Evolutionary conservation across 2,888 invertebrate genomes (phyloP).

Genomic region (Rhynchonema sp.): DNA sequence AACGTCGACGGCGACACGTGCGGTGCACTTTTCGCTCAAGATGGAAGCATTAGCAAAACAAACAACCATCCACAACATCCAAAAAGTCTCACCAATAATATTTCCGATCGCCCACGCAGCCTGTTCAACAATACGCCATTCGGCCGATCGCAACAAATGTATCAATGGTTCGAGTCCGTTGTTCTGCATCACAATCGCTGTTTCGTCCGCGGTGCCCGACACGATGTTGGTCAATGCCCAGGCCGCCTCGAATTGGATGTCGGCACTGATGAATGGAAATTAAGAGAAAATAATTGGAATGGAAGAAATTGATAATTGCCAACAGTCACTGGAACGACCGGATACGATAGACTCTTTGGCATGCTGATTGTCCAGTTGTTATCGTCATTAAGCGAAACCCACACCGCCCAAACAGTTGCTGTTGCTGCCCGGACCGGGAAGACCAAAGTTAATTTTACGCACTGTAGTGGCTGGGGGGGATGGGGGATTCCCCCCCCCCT

Average conservation of each 20-base stretch:
- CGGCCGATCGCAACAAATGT: conserved; percentile 44
- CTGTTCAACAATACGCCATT: conserved; percentile 54
- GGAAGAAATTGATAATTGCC: not conserved
- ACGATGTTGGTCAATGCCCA: conserved; percentile 93
- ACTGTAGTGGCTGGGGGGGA: too few species aligned
- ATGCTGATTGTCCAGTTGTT: not conserved
- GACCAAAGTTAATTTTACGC: too few species aligned
- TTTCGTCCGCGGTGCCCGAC: conserved; percentile 76
- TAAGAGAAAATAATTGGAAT: too few species aligned
- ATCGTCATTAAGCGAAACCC: not conserved
- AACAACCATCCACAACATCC: too few species aligned
- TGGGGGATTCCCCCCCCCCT: too few species aligned
- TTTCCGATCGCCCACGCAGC: conserved; percentile 69
- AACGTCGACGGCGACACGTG: too few species aligned
- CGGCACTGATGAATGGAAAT: conserved; percentile 22
- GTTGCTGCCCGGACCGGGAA: too few species aligned
- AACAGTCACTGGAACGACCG: not conserved
- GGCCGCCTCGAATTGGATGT: conserved; percentile 66
- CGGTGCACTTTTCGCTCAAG: too few species aligned
- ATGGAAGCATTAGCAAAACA: too few species aligned
- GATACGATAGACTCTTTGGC: not conserved
- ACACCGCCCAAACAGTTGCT: not conserved
- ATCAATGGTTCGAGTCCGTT: conserved; percentile 70
- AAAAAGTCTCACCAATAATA: conserved; percentile 77
- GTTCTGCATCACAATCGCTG: conserved; percentile 58